phyloP scores from a whole-genome alignment of 2,888 invertebrate species.

The Agrotis clavis region DNA sequence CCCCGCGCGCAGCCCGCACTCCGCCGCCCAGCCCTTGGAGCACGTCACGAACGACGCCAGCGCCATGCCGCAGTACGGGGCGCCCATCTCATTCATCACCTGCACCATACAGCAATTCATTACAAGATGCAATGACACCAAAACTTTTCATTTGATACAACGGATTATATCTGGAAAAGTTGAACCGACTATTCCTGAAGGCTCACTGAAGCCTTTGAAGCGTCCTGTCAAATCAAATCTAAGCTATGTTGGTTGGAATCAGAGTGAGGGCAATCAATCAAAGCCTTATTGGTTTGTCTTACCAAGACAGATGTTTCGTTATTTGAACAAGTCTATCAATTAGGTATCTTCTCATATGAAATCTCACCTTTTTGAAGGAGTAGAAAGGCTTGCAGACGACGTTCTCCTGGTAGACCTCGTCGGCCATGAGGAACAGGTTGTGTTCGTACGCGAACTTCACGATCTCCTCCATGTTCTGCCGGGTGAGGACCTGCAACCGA shows the following conservation, averaged over 20 bases:
- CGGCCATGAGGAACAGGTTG: constrained; percentile 96
- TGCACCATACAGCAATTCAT: constrained; percentile 50
- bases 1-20: constrained; percentile 98
- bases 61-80: constrained; percentile 95
- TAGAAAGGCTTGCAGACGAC: constrained; percentile 96
- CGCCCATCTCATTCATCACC: constrained; percentile 96
- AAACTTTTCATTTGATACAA: background rate
- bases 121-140: too few species aligned
- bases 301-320: background rate
- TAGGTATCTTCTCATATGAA: too few species aligned
- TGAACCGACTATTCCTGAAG: background rate
- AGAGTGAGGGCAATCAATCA: background rate
- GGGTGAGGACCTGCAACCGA: constrained; percentile 93
- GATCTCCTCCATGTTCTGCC: constrained; percentile 96
- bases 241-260: background rate
- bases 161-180: background rate
- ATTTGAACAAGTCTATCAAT: background rate
- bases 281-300: background rate
- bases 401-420: constrained; percentile 99
- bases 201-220: background rate
- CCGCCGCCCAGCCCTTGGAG: constrained; percentile 98
- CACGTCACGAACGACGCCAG: constrained; percentile 98
- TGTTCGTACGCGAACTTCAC: constrained; percentile 97
- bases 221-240: background rate
- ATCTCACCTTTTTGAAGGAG: constrained; percentile 96